Conservation (phyloP, 2,888 invertebrate species). For the Biston stratarius region DNA sequence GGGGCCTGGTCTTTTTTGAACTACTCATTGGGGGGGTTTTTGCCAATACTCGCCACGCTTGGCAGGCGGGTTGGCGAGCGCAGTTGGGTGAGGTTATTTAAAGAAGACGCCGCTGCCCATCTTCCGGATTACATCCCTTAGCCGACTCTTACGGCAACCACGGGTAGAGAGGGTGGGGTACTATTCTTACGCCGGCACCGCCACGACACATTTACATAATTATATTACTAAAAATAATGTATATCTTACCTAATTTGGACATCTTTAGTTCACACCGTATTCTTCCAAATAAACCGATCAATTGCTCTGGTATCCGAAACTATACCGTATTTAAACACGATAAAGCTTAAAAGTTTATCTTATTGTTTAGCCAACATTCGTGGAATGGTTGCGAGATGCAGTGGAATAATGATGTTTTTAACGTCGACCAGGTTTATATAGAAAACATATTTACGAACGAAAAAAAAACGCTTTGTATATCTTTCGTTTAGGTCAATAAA, state of each 20-base stretch:
- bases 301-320: constrained; percentile 3
- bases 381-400: constrained; percentile 15
- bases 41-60: no score
- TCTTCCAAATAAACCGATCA: constrained; percentile 7
- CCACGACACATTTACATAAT: no score
- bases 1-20: no score
- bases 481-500: constrained; percentile 23
- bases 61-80: no score
- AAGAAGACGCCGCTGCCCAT: no score
- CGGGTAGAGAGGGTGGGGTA: no score
- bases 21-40: no score
- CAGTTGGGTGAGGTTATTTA: no score
- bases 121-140: no score
- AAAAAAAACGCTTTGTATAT: constrained; percentile 27
- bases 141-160: no score
- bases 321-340: constrained; percentile 23
- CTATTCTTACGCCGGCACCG: no score
- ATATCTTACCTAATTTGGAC: constrained; percentile 40
- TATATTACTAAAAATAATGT: background rate
- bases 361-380: constrained; percentile 20
- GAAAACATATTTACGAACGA: constrained; percentile 5
- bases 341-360: constrained; percentile 17
- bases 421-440: constrained; percentile 25
- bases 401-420: constrained; percentile 17
- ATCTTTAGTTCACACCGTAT: constrained; percentile 26